Conservation (phyloP, 2,113 vertebrate genomes). For the Mastomys coucha region DNA sequence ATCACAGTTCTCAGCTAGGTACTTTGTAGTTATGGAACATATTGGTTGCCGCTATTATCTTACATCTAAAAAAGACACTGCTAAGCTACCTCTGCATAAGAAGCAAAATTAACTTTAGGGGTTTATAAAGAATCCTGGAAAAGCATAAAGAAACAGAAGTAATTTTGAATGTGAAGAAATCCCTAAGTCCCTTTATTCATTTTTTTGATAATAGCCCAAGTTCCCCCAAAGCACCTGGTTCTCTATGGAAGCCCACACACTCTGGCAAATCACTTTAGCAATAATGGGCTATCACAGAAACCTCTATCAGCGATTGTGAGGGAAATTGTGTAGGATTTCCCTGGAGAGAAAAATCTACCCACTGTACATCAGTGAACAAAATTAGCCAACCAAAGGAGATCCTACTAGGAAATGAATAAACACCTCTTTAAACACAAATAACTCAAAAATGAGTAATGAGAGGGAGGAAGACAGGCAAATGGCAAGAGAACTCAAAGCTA, state of each 20-base stretch:
- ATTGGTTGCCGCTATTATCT: background rate
- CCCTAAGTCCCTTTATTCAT: constrained; percentile 61
- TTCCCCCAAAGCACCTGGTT: background rate
- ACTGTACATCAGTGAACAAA: background rate
- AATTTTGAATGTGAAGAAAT: constrained; percentile 54
- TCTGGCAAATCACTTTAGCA: constrained; percentile 15
- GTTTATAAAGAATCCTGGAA: constrained; percentile 30
- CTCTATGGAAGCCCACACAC: constrained; percentile 17
- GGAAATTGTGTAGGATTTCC: constrained; percentile 12
- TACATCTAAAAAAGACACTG: background rate
- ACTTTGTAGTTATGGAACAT: background rate
- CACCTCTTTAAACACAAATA: constrained; percentile 40
- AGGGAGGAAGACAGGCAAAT: constrained; percentile 22
- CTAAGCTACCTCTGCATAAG: background rate
- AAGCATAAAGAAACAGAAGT: constrained; percentile 23
- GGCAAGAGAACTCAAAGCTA: background rate
- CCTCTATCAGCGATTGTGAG: constrained; percentile 24
- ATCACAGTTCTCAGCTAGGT: background rate
- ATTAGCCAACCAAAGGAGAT: constrained; percentile 8
- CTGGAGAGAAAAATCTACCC: constrained; percentile 37
- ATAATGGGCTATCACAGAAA: background rate
- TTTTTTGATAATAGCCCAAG: constrained; percentile 49
- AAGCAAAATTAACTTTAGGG: background rate
- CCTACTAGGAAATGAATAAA: constrained; percentile 15
- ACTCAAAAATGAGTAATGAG: background rate